phyloP scores from a whole-genome alignment of 2,888 invertebrate genomes.

The Trypoxylon attenuatum region DNA sequence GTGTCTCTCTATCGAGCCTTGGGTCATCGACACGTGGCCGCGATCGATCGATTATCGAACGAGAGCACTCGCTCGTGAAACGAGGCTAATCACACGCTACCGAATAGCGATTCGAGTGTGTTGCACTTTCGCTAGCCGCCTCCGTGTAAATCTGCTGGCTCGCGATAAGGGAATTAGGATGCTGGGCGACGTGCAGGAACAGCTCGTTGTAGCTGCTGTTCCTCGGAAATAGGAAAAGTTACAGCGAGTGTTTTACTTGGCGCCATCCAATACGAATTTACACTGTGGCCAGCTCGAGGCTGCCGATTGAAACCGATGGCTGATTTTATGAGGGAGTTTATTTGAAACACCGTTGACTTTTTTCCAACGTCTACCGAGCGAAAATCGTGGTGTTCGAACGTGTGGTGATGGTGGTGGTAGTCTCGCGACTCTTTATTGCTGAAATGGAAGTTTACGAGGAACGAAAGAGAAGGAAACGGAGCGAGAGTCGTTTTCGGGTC shows the following conservation, averaged over 20 bases:
- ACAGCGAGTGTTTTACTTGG: neutral
- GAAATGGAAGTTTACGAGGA: too few species aligned
- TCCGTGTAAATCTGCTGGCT: neutral
- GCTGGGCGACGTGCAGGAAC: neutral
- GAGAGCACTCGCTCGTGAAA: constrained; percentile 27
- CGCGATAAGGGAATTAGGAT: neutral
- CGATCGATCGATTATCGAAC: constrained; percentile 55
- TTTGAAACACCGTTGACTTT: too few species aligned
- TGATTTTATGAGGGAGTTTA: neutral
- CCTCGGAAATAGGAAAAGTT: neutral
- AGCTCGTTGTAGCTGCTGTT: neutral
- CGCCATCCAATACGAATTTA: neutral
- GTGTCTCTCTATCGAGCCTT: constrained; percentile 47
- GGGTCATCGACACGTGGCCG: constrained; percentile 47
- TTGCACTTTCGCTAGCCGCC: too few species aligned
- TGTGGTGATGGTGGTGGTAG: too few species aligned
- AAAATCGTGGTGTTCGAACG: too few species aligned
- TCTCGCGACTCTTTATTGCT: too few species aligned
- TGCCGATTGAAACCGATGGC: neutral
- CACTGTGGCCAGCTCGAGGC: too few species aligned
- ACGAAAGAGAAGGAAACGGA: too few species aligned
- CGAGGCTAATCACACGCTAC: constrained; percentile 40
- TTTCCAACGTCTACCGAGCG: too few species aligned
- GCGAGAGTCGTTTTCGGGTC: neutral
- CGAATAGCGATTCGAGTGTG: constrained; percentile 9